A percentile compares a stretch with the other conserved stretches of the same genome.
Evolutionary conservation across 2,888 invertebrate genomes (phyloP).

Genomic region (Rotaria sp.): DNA sequence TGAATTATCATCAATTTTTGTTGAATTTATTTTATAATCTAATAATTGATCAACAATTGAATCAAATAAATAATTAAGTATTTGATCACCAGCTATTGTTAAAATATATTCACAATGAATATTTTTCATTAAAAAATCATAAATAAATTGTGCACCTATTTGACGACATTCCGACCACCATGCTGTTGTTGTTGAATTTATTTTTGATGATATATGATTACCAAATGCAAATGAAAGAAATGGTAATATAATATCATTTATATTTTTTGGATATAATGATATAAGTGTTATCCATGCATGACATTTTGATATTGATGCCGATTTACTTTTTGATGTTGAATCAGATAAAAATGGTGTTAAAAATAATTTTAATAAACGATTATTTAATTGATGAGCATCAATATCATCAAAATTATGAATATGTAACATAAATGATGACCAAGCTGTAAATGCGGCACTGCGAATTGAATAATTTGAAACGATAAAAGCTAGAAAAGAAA

Average conservation of each 20-base stretch:
- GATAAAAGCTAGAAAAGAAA: neutral
- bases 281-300: neutral
- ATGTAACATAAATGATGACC: neutral
- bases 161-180: neutral
- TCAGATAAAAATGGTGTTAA: slow-evolving; percentile 1
- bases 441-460: neutral
- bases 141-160: neutral
- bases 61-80: slow-evolving; percentile 16
- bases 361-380: neutral
- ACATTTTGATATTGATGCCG: slow-evolving; percentile 17
- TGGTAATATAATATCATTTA: slow-evolving; percentile 1
- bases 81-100: neutral
- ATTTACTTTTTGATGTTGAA: neutral
- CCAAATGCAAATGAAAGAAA: slow-evolving; percentile 20
- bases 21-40: neutral
- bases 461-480: neutral
- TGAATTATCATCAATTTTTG: neutral
- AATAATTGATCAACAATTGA: slow-evolving; percentile 10
- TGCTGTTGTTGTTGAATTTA: neutral
- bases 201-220: neutral
- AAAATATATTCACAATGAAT: neutral
- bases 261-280: neutral
- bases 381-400: neutral
- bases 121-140: neutral
- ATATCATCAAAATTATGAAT: neutral